These are phyloP conservation scores for Cephalopachus bancanus DNA, from an alignment of 2,797 vertebrate genomes.

Conservation along the genomic window DNA sequence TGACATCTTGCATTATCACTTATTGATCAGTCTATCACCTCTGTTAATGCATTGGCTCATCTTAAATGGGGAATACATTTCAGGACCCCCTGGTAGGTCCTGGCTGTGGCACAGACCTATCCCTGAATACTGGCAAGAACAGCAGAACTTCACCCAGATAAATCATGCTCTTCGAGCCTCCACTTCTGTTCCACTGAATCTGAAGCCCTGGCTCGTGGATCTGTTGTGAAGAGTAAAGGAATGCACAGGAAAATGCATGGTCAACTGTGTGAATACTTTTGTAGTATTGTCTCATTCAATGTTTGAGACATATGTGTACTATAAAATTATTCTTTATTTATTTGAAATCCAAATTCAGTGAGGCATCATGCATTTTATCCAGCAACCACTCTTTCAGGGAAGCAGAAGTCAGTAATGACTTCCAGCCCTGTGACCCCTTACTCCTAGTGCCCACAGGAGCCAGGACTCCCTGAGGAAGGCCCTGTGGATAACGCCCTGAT, in stretches of 20 bases:
- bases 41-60: too few relatives aligned
- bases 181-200: not conserved
- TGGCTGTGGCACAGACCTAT: not conserved
- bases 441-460: not conserved
- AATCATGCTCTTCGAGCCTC: not conserved
- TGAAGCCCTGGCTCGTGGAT: not conserved
- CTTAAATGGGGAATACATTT: not conserved
- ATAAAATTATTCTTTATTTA: constrained; percentile 5
- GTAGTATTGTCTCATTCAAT: not conserved
- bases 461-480: not conserved
- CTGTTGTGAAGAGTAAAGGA: not conserved
- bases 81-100: not conserved
- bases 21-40: not conserved
- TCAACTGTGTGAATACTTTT: not conserved
- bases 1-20: not conserved
- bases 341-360: constrained; percentile 16
- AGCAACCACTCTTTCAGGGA: not conserved
- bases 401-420: not conserved
- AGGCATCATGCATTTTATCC: not conserved
- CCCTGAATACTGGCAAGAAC: not conserved
- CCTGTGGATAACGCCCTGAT: not conserved
- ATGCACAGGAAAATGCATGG: not conserved
- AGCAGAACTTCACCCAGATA: too few relatives aligned
- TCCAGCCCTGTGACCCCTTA: not conserved
- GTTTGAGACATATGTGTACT: not conserved